These are phyloP conservation scores for Lasius platythorax DNA, from an alignment of 2,888 invertebrate species.

Conservation along the genomic window DNA sequence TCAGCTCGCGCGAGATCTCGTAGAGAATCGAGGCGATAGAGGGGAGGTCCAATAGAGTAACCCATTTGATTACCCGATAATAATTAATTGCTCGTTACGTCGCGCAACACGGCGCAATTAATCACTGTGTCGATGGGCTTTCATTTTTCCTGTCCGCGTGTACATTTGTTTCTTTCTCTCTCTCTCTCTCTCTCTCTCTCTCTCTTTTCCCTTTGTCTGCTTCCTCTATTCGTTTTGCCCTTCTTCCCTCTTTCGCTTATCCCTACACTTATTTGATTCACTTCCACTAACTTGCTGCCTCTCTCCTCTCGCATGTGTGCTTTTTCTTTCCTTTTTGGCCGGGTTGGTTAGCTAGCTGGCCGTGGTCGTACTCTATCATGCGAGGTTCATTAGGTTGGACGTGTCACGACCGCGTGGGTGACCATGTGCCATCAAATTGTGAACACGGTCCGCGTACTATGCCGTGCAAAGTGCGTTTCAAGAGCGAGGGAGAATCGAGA, in stretches of 20 bases:
- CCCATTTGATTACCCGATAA: slow-evolving; percentile 80
- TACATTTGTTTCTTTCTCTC: slow-evolving; percentile 51
- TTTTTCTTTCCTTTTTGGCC: slow-evolving; percentile 55
- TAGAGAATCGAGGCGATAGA: slow-evolving; percentile 16
- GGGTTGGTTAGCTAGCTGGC: slow-evolving; percentile 63
- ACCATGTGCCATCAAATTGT: slow-evolving; percentile 74
- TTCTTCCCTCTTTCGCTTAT: slow-evolving; percentile 50
- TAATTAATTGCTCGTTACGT: slow-evolving; percentile 81
- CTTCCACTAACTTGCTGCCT: slow-evolving; percentile 54
- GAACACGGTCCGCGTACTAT: slow-evolving; percentile 69
- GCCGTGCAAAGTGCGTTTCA: slow-evolving; percentile 59
- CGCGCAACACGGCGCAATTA: slow-evolving; percentile 73
- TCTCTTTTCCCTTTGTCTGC: background rate
- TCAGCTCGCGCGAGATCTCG: slow-evolving; percentile 52
- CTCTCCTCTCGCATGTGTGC: slow-evolving; percentile 45
- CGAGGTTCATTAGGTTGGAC: slow-evolving; percentile 79
- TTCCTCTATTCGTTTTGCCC: slow-evolving; percentile 39
- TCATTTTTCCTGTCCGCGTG: slow-evolving; percentile 72
- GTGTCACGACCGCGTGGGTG: slow-evolving; percentile 75
- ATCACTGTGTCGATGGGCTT: slow-evolving; percentile 77
- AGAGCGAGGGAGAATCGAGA: slow-evolving; percentile 32
- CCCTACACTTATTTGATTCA: slow-evolving; percentile 66
- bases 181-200: slow-evolving; percentile 49
- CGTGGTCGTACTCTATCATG: slow-evolving; percentile 78
- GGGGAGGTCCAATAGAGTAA: slow-evolving; percentile 56